Conservation (phyloP, 2,113 vertebrate species). For the Rhinoptilus africanus region DNA sequence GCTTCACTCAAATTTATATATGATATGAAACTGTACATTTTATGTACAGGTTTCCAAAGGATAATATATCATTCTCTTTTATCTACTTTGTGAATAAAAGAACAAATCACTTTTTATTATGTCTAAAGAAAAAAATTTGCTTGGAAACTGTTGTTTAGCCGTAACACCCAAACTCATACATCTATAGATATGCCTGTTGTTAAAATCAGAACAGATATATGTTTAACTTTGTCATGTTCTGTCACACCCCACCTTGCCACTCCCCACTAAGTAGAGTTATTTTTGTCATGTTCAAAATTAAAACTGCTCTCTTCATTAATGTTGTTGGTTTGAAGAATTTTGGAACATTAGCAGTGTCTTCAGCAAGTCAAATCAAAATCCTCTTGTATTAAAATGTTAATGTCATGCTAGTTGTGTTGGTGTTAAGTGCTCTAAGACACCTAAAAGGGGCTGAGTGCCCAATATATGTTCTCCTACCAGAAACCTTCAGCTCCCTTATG, state of each 20-base stretch:
- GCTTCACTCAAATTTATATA: background rate
- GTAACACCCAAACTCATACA: background rate
- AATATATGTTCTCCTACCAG: background rate
- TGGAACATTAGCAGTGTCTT: background rate
- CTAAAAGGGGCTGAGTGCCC: background rate
- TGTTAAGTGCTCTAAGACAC: background rate
- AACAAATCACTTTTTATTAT: background rate
- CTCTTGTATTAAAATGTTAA: background rate
- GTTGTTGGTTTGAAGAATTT: background rate
- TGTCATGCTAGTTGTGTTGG: background rate
- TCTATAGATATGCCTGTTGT: background rate
- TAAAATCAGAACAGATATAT: background rate
- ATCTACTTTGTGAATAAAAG: background rate
- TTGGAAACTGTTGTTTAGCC: background rate
- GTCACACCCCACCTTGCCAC: rapidly evolving
- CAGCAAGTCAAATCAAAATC: background rate
- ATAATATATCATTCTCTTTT: background rate
- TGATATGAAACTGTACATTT: background rate
- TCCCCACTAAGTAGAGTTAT: background rate
- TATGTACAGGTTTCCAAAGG: background rate
- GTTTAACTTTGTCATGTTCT: rapidly evolving
- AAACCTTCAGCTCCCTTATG: background rate
- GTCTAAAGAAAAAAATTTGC: background rate
- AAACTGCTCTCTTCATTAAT: background rate
- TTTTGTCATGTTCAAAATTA: background rate